A percentile compares a stretch with the other conserved stretches of the same genome.
These are phyloP conservation scores for Cryptocheilus praepositus DNA, from an alignment of 2,888 invertebrate genomes.

Conservation along the genomic window DNA sequence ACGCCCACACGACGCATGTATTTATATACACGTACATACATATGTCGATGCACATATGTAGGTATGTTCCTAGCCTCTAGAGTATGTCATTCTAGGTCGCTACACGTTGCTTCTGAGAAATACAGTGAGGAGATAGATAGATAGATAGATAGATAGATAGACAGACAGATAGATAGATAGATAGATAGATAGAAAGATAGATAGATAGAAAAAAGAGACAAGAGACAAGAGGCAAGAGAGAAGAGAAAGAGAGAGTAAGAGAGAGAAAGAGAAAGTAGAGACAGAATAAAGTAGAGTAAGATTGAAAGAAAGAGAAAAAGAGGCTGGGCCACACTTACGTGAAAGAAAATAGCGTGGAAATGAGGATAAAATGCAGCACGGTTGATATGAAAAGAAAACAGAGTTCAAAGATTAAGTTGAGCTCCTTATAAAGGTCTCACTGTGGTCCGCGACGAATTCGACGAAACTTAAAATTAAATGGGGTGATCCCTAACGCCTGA, in stretches of 20 bases:
- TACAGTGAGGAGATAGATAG: conserved; percentile 38
- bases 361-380: conserved; percentile 73
- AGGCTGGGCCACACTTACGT: conserved; percentile 71
- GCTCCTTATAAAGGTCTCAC: conserved; percentile 27
- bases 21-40: conserved; percentile 10
- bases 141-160: conserved; percentile 40
- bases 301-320: conserved; percentile 53
- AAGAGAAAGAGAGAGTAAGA: conserved; percentile 26
- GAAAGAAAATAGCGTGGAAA: conserved; percentile 74
- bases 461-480: conserved; percentile 11
- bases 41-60: conserved; percentile 17
- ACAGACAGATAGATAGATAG: conserved; percentile 38
- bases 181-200: conserved; percentile 38
- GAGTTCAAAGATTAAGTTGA: conserved; percentile 68
- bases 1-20: conserved; percentile 12
- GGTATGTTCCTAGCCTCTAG: conserved; percentile 42
- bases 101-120: conserved; percentile 45
- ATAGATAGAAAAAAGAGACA: too few species aligned
- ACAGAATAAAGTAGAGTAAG: conserved; percentile 28
- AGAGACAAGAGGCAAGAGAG: conserved; percentile 38
- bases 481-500: background rate
- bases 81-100: conserved; percentile 33
- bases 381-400: conserved; percentile 70
- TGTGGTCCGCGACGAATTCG: conserved; percentile 6
- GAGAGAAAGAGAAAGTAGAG: conserved; percentile 35